phyloP scores from a whole-genome alignment of 2,113 vertebrate genomes.

The Cavia aperea region DNA sequence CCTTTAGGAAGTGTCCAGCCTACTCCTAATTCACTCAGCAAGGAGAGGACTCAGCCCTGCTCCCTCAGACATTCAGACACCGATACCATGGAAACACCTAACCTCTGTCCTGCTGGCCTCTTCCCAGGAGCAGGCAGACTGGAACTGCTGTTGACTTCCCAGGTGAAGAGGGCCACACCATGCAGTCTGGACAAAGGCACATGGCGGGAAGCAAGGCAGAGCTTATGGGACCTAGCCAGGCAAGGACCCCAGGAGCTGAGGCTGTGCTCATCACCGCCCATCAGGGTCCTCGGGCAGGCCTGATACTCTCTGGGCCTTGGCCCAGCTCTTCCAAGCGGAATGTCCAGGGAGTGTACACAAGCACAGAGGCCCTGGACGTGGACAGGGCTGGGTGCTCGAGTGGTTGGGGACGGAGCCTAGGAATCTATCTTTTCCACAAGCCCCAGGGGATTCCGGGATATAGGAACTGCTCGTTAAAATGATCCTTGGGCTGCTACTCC shows the following conservation, averaged over 20 bases:
- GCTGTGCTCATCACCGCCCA: not conserved
- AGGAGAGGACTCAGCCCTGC: not conserved
- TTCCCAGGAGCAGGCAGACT: not conserved
- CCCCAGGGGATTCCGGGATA: not conserved
- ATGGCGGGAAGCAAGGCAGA: not conserved
- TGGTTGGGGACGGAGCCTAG: not conserved
- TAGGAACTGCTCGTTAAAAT: not conserved
- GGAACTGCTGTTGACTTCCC: not conserved
- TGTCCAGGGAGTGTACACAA: not conserved
- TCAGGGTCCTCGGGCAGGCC: not conserved
- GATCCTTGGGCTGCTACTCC: not conserved
- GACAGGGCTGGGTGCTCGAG: not conserved
- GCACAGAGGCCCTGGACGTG: not conserved
- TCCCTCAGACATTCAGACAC: not conserved
- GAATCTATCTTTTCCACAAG: not conserved
- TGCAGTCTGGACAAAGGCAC: not conserved
- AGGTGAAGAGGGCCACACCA: not conserved
- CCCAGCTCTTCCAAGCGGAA: not conserved
- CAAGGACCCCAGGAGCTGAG: not conserved
- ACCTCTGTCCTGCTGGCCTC: not conserved
- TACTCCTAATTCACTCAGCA: fast-evolving
- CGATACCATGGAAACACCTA: fast-evolving
- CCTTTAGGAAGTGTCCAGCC: not conserved
- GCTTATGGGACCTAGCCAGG: not conserved
- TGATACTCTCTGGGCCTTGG: not conserved